A percentile compares a stretch with the other conserved stretches of the same genome.
Conservation (phyloP, 2,113 vertebrate genomes). For the Eublepharis macularius region DNA sequence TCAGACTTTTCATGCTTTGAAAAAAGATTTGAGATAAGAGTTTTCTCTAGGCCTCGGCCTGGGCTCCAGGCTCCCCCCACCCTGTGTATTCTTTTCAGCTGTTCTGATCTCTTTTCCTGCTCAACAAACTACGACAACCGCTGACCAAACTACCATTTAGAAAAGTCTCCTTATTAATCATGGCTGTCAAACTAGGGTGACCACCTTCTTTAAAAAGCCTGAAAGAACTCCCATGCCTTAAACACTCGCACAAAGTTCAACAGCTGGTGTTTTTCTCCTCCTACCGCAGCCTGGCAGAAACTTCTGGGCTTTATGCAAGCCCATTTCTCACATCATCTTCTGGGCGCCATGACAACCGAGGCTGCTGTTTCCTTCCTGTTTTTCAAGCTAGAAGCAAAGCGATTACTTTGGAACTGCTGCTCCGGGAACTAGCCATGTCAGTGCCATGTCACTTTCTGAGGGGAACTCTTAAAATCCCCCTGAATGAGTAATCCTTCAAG, state of each 20-base stretch:
- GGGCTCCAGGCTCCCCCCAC: too few relatives aligned
- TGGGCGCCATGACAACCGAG: not conserved
- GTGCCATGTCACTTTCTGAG: not conserved
- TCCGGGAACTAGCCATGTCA: not conserved
- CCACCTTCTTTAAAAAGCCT: not conserved
- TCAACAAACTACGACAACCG: too few relatives aligned
- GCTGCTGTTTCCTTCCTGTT: conserved; percentile 68
- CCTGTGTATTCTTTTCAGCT: too few relatives aligned
- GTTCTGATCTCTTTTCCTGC: too few relatives aligned
- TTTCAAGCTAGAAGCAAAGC: conserved; percentile 55
- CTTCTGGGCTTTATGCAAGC: not conserved
- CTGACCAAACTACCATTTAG: not conserved
- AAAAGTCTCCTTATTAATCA: not conserved
- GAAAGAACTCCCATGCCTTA: not conserved
- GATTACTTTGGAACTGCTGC: too few relatives aligned
- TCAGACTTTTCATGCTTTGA: too few relatives aligned
- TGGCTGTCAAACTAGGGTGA: not conserved
- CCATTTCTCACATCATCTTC: not conserved
- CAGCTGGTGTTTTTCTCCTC: not conserved
- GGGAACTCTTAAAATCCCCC: conserved; percentile 12
- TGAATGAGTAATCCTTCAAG: not conserved
- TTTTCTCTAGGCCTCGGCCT: too few relatives aligned
- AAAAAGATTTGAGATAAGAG: too few relatives aligned
- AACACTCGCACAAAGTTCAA: not conserved
- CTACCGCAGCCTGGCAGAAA: not conserved